phyloP scores from a whole-genome alignment of 2,113 vertebrate species.

The Perccottus glenii region DNA sequence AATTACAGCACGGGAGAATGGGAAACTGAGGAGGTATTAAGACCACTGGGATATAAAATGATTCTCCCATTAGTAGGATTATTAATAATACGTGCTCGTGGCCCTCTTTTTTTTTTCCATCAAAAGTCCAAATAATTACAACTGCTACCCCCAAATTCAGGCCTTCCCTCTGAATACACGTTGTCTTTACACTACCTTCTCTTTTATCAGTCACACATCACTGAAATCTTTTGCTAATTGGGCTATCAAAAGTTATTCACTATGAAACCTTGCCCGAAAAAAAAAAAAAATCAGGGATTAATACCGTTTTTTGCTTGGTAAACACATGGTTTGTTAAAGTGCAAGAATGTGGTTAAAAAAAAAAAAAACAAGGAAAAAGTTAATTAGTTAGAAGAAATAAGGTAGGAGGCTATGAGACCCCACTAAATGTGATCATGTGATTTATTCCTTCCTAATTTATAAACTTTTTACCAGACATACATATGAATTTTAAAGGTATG shows the following conservation, averaged over 20 bases:
- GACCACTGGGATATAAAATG: constrained; percentile 61
- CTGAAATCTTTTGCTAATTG: constrained; percentile 68
- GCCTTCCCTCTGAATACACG: constrained; percentile 47
- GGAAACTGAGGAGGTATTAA: constrained; percentile 19
- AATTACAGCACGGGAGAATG: constrained; percentile 21
- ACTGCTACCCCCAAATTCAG: constrained; percentile 46
- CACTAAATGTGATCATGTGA: too few relatives aligned
- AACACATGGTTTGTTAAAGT: too few relatives aligned
- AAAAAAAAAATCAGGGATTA: constrained; percentile 20
- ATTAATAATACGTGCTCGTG: constrained; percentile 70
- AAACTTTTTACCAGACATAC: too few relatives aligned
- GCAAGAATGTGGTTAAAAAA: too few relatives aligned
- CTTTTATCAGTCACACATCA: constrained; percentile 9
- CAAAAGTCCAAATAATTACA: constrained; percentile 67
- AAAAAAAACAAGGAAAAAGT: too few relatives aligned
- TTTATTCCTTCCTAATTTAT: too few relatives aligned
- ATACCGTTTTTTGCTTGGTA: too few relatives aligned
- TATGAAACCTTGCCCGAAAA: constrained; percentile 45
- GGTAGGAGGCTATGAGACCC: too few relatives aligned
- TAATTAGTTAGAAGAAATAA: too few relatives aligned
- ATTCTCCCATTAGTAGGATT: constrained; percentile 73
- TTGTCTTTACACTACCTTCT: constrained; percentile 35
- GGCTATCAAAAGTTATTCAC: constrained; percentile 71
- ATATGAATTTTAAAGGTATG: too few relatives aligned
- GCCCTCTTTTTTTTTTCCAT: constrained; percentile 50